These are phyloP conservation scores for Scalopus aquaticus DNA, from an alignment of 2,113 vertebrate genomes.

Conservation along the genomic window DNA sequence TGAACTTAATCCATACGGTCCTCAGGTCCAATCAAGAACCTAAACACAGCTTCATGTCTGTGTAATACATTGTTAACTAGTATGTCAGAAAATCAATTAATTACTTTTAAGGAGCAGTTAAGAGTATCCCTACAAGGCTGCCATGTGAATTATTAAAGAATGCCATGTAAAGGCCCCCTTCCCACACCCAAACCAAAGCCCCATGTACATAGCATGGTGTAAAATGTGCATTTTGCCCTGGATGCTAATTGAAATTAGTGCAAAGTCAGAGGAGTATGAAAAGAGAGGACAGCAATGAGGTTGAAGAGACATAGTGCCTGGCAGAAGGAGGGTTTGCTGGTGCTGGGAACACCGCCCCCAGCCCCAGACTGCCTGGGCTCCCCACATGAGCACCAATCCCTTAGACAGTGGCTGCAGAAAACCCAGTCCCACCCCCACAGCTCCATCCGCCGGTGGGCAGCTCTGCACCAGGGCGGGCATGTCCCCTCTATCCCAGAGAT, in stretches of 20 bases:
- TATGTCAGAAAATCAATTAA: constrained; percentile 99
- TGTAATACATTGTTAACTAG: constrained; percentile 91
- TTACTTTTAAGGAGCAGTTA: constrained; percentile 98
- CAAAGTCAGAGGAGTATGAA: constrained; percentile 61
- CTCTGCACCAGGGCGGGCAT: not conserved
- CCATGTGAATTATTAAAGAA: constrained; percentile 96
- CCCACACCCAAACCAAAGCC: constrained; percentile 73
- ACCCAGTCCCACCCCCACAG: rapidly evolving
- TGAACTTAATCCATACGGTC: constrained; percentile 75
- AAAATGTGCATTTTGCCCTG: constrained; percentile 79
- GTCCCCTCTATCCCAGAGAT: not conserved
- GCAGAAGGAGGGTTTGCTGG: not conserved
- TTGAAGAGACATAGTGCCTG: not conserved
- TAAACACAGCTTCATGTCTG: constrained; percentile 88
- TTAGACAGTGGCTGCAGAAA: not conserved
- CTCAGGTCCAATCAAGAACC: constrained; percentile 75
- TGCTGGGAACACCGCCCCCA: rapidly evolving
- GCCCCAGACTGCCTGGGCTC: rapidly evolving
- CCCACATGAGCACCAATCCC: rapidly evolving
- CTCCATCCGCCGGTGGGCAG: too few relatives aligned
- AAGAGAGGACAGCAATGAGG: not conserved
- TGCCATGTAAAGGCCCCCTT: constrained; percentile 71
- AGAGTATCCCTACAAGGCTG: constrained; percentile 92
- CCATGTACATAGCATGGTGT: constrained; percentile 68
- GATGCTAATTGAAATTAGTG: constrained; percentile 73